Conservation (phyloP, 2,797 vertebrate species). For the Pangasius krempfi region DNA sequence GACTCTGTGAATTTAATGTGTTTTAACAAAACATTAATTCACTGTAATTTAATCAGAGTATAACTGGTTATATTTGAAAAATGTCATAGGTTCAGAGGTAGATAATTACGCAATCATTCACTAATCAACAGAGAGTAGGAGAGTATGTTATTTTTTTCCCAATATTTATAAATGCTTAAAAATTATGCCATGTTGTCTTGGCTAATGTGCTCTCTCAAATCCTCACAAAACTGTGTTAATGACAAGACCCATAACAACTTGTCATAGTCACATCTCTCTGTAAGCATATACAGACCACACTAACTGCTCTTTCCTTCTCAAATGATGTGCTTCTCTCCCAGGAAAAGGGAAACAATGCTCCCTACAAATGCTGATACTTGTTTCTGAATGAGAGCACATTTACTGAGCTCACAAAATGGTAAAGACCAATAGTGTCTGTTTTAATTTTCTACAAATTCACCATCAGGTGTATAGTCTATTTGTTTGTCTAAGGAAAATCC, state of each 20-base stretch:
- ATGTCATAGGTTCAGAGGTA: background rate
- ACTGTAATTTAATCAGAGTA: slow-evolving; percentile 40
- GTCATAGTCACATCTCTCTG: slow-evolving; percentile 60
- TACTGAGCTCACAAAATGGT: background rate
- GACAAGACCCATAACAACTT: slow-evolving; percentile 45
- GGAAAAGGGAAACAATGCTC: slow-evolving; percentile 65
- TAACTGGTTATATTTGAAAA: slow-evolving; percentile 13
- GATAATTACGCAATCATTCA: slow-evolving; percentile 1
- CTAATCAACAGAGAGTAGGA: background rate
- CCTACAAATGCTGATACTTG: slow-evolving; percentile 64
- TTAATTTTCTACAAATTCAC: slow-evolving; percentile 57
- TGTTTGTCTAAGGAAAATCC: slow-evolving; percentile 38
- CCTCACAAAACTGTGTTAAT: slow-evolving; percentile 33
- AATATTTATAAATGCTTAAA: slow-evolving; percentile 1
- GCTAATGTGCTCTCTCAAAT: slow-evolving; percentile 7
- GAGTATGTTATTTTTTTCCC: background rate
- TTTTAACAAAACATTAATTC: slow-evolving; percentile 49
- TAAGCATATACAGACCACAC: background rate
- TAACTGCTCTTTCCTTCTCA: slow-evolving; percentile 46
- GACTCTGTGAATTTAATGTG: slow-evolving; percentile 44
- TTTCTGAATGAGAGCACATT: slow-evolving; percentile 69
- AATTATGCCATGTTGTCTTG: background rate
- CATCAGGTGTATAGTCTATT: slow-evolving; percentile 31
- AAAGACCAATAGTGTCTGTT: slow-evolving; percentile 14
- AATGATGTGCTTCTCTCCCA: slow-evolving; percentile 62